A percentile compares a stretch with the other conserved stretches of the same genome.
Evolutionary conservation across 1,140 invertebrate species (phyloP).

Genomic region (Arctopsyche grandis): DNA sequence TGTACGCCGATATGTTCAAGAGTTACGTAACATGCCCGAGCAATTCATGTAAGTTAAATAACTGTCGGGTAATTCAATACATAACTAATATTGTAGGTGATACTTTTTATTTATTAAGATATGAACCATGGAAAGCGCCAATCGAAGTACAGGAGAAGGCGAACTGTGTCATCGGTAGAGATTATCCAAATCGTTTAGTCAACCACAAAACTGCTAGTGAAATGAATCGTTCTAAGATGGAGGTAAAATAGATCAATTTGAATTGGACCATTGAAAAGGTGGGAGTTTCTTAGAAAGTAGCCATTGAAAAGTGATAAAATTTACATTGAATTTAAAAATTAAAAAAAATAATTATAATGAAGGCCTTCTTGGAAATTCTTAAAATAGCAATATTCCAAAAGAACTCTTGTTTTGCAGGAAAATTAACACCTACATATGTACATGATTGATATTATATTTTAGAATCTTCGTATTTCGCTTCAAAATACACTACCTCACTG

Average conservation of each 20-base stretch:
- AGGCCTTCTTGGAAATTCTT: too few relatives aligned
- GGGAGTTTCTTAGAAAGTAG: too few relatives aligned
- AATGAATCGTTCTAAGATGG: constrained; percentile 68
- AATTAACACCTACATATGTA: background rate
- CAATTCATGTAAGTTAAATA: constrained; percentile 71
- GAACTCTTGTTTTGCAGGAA: too few relatives aligned
- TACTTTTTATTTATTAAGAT: constrained; percentile 57
- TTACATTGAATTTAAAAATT: too few relatives aligned
- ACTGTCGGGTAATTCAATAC: background rate
- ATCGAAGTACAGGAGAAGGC: constrained; percentile 73
- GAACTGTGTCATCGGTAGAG: constrained; percentile 75
- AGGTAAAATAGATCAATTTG: constrained; percentile 54
- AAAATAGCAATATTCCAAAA: too few relatives aligned
- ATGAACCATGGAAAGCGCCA: constrained; percentile 81
- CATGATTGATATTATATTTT: constrained; percentile 11
- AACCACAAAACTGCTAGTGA: constrained; percentile 70
- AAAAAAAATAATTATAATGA: too few relatives aligned
- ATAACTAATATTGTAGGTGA: constrained; percentile 12
- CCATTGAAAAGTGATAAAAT: too few relatives aligned
- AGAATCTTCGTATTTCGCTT: constrained; percentile 61
- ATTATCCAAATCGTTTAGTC: constrained; percentile 77
- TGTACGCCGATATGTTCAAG: constrained; percentile 77
- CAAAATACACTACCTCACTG: constrained; percentile 69
- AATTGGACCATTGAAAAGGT: background rate
- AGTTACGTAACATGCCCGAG: constrained; percentile 71